A percentile compares a stretch with the other conserved stretches of the same genome.
Conservation (phyloP, 2,888 invertebrate genomes). For the Mechanitis mazaeus region DNA sequence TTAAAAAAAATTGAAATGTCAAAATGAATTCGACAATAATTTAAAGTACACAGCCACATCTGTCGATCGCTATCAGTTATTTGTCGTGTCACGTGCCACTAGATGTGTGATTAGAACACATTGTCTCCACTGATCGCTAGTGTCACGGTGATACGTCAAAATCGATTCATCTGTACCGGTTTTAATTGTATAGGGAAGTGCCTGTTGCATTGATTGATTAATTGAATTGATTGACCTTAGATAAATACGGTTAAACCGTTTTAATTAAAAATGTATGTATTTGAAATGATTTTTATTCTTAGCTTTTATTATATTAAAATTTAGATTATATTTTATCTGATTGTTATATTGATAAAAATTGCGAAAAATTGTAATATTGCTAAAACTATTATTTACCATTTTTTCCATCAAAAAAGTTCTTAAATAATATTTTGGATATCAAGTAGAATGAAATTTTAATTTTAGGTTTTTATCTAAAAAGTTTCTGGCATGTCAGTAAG, state of each 20-base stretch:
- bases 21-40: slow-evolving; percentile 2
- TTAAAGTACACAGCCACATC: slow-evolving; percentile 25
- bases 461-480: too few relatives aligned
- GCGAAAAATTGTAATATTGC: too few relatives aligned
- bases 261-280: background rate
- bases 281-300: background rate
- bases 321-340: too few relatives aligned
- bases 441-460: too few relatives aligned
- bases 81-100: slow-evolving; percentile 39
- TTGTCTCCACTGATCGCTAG: slow-evolving; percentile 33
- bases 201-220: slow-evolving; percentile 30
- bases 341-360: too few relatives aligned
- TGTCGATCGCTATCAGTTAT: slow-evolving; percentile 37
- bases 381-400: too few relatives aligned
- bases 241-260: background rate
- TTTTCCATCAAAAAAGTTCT: too few relatives aligned
- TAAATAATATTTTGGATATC: too few relatives aligned
- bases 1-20: background rate
- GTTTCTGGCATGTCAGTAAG: too few relatives aligned
- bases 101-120: slow-evolving; percentile 36
- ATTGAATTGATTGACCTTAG: slow-evolving; percentile 18
- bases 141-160: slow-evolving; percentile 39
- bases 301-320: slow-evolving; percentile 1
- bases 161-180: slow-evolving; percentile 35
- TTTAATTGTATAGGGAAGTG: slow-evolving; percentile 36